Evolutionary conservation across 2,888 invertebrate species (phyloP).

Genomic region (Scaptomyza polygonia): DNA sequence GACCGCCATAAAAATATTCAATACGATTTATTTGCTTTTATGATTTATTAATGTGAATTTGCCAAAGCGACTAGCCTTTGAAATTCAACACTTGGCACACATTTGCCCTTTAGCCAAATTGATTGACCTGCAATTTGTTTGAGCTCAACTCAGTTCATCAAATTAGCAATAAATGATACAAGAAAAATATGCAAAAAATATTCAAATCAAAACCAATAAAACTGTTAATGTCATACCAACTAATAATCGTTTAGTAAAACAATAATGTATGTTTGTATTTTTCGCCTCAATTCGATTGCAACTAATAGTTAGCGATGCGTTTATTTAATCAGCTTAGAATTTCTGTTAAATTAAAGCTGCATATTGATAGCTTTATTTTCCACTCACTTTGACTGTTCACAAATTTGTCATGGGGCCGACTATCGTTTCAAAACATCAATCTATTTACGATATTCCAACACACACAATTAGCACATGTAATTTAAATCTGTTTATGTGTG

Average conservation of each 20-base stretch:
- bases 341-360: no score
- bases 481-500: conserved; percentile 1
- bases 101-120: conserved; percentile 3
- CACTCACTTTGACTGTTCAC: conserved; percentile 19
- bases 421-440: conserved; percentile 42
- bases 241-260: not conserved
- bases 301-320: no score
- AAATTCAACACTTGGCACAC: conserved; percentile 35
- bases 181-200: not conserved
- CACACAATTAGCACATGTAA: conserved; percentile 52
- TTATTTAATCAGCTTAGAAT: not conserved
- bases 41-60: conserved; percentile 44
- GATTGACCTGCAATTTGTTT: not conserved
- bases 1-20: conserved; percentile 43
- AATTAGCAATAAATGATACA: not conserved
- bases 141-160: not conserved
- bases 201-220: not conserved
- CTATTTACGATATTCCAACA: conserved; percentile 55
- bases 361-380: conserved; percentile 11
- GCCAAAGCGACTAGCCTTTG: conserved; percentile 28
- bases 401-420: conserved; percentile 25
- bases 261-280: no score
- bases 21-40: conserved; percentile 58
- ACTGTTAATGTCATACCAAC: not conserved
- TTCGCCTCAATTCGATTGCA: no score